A percentile compares a stretch with the other conserved stretches of the same genome.
These are phyloP conservation scores for Heliconius aoede DNA, from an alignment of 2,888 invertebrate species.

Conservation along the genomic window DNA sequence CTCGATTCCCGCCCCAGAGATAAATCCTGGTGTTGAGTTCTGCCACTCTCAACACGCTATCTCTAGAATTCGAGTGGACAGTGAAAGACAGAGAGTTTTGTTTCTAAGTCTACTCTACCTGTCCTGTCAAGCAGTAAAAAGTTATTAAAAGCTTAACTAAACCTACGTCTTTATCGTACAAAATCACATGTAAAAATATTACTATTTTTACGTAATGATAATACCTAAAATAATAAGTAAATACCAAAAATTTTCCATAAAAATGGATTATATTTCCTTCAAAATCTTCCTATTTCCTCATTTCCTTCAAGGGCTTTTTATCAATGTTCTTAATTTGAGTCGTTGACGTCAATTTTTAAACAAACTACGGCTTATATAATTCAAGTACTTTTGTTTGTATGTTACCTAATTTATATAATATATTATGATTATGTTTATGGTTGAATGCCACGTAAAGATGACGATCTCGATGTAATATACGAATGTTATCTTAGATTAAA, in stretches of 20 bases:
- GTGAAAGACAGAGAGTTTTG: no score
- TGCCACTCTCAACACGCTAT: neutral
- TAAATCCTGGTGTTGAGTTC: neutral
- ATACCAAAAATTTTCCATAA: neutral
- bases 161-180: neutral
- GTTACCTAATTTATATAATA: neutral
- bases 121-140: neutral
- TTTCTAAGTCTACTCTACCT: neutral
- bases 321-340: slow-evolving; percentile 2
- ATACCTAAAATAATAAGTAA: slow-evolving; percentile 1
- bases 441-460: neutral
- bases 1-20: neutral
- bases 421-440: neutral
- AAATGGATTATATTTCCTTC: neutral
- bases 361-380: neutral
- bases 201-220: neutral
- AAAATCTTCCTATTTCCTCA: slow-evolving; percentile 14
- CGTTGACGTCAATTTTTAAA: neutral
- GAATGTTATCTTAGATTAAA: neutral
- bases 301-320: slow-evolving; percentile 8
- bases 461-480: neutral
- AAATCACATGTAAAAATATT: neutral
- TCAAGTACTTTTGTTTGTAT: neutral
- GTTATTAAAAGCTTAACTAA: neutral
- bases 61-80: neutral